These are phyloP conservation scores for Oscheius myriophilus DNA, from an alignment of 2,888 invertebrate genomes.

Conservation along the genomic window DNA sequence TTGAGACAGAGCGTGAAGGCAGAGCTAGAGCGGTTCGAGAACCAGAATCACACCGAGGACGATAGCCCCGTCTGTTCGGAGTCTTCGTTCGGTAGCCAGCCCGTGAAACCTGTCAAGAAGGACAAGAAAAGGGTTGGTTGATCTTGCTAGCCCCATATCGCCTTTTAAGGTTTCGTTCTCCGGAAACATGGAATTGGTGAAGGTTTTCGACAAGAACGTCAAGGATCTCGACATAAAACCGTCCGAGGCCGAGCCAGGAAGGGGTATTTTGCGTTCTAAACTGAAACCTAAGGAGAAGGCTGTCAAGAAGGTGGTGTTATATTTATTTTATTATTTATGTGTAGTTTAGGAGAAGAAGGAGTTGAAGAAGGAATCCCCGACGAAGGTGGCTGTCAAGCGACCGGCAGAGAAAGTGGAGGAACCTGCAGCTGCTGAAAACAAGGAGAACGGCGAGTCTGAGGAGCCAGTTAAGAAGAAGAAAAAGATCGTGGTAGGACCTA, in stretches of 20 bases:
- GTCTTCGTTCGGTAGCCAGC: slow-evolving; percentile 57
- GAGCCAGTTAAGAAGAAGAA: slow-evolving; percentile 27
- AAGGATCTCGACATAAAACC: slow-evolving; percentile 45
- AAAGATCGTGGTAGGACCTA: slow-evolving; percentile 16
- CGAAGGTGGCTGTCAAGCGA: background rate
- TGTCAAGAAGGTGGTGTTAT: slow-evolving; percentile 11
- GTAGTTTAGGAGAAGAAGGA: background rate
- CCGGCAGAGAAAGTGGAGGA: background rate
- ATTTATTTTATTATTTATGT: background rate
- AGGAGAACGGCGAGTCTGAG: slow-evolving; percentile 8
- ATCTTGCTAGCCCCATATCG: background rate
- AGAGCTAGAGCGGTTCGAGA: slow-evolving; percentile 45
- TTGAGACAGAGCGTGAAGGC: slow-evolving; percentile 45
- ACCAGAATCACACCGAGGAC: slow-evolving; percentile 39
- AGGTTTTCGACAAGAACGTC: slow-evolving; percentile 48
- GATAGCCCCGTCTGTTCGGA: slow-evolving; percentile 50
- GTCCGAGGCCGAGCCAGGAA: slow-evolving; percentile 54
- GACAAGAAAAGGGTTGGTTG: slow-evolving; percentile 42
- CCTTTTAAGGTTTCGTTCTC: slow-evolving; percentile 51
- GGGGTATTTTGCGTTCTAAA: slow-evolving; percentile 45
- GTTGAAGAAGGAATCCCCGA: slow-evolving; percentile 1
- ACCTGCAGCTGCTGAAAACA: slow-evolving; percentile 10
- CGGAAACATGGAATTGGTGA: slow-evolving; percentile 44
- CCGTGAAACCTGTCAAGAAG: slow-evolving; percentile 48
- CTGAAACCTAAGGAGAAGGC: slow-evolving; percentile 19